Conservation (phyloP, 2,888 invertebrate genomes). For the Epistrophe grossulariae region DNA sequence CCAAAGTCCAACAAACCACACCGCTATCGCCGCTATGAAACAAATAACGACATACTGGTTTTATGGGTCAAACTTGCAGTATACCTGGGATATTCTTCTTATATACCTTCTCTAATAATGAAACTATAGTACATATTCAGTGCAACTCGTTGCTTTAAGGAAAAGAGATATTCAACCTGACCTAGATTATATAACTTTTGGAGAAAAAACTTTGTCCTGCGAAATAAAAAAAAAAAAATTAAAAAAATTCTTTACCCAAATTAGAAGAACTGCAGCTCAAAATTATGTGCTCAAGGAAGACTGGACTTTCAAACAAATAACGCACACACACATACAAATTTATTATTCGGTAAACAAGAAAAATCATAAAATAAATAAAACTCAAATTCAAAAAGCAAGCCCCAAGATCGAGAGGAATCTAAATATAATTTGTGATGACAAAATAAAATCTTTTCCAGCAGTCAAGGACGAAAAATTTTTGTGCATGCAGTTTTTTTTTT, state of each 20-base stretch:
- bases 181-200: conserved; percentile 48
- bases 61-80: conserved; percentile 70
- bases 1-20: conserved; percentile 29
- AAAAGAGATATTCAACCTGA: conserved; percentile 43
- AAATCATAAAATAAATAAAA: conserved; percentile 29
- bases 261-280: conserved; percentile 9
- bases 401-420: conserved; percentile 40
- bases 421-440: conserved; percentile 70
- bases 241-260: conserved; percentile 12
- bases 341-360: conserved; percentile 38
- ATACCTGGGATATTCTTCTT: conserved; percentile 39
- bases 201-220: conserved; percentile 47
- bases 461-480: conserved; percentile 34
- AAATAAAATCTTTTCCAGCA: conserved; percentile 57
- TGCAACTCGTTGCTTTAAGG: conserved; percentile 1
- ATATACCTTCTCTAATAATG: not conserved
- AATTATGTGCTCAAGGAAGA: not conserved
- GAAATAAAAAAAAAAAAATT: conserved; percentile 26
- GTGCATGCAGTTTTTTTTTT: not conserved
- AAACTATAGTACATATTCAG: not conserved
- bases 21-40: conserved; percentile 54
- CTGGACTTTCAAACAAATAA: not conserved
- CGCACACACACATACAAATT: not conserved
- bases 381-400: not conserved
- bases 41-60: conserved; percentile 69